These are phyloP conservation scores for Eriosoma lanigerum DNA, from an alignment of 1,140 invertebrate genomes.

Conservation along the genomic window DNA sequence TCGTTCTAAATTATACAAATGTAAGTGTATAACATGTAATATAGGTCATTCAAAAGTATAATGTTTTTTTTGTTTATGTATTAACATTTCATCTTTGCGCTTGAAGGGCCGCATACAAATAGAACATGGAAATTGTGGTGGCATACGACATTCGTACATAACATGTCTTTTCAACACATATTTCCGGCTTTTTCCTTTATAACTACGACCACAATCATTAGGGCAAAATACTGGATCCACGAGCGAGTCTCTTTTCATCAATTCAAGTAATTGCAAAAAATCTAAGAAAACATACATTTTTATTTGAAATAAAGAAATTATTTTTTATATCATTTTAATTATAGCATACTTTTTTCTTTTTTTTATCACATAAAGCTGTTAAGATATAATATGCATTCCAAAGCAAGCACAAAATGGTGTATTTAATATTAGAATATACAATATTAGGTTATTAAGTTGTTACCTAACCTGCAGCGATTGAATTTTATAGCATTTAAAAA, in stretches of 20 bases:
- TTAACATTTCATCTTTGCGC: slow-evolving; percentile 53
- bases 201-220: slow-evolving; percentile 52
- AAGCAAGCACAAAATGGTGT: slow-evolving; percentile 24
- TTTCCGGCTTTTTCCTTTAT: slow-evolving; percentile 55
- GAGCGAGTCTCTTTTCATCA: slow-evolving; percentile 28
- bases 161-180: slow-evolving; percentile 59
- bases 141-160: slow-evolving; percentile 67
- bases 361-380: slow-evolving; percentile 6
- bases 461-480: too few relatives aligned
- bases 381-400: slow-evolving; percentile 16
- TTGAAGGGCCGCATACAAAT: slow-evolving; percentile 53
- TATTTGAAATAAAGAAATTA: background rate
- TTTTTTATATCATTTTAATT: background rate
- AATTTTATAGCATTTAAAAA: too few relatives aligned
- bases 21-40: background rate
- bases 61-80: slow-evolving; percentile 53
- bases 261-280: slow-evolving; percentile 18
- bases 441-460: too few relatives aligned
- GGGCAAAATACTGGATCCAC: slow-evolving; percentile 35
- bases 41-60: background rate
- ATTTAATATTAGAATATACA: too few relatives aligned
- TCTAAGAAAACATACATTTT: slow-evolving; percentile 26
- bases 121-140: slow-evolving; percentile 53
- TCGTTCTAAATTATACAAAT: too few relatives aligned
- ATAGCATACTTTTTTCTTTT: background rate